Conservation (phyloP, 2,888 invertebrate genomes). For the Harmothoe impar region DNA sequence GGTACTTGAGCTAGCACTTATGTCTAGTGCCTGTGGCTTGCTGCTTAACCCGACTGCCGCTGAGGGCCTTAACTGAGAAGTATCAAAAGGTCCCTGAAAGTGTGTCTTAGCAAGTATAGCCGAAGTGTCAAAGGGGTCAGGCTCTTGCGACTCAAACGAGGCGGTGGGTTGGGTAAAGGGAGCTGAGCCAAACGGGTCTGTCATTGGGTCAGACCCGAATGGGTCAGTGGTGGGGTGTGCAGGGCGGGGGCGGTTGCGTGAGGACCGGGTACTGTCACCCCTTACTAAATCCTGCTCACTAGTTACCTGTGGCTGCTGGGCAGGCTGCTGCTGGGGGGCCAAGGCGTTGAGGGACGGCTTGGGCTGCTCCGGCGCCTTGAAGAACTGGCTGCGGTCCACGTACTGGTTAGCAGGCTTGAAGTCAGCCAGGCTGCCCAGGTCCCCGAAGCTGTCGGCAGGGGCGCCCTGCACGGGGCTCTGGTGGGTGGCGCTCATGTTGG, state of each 20-base stretch:
- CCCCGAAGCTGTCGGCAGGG: not conserved
- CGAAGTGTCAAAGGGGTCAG: conserved; percentile 63
- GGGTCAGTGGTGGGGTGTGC: conserved; percentile 37
- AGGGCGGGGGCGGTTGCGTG: conserved; percentile 18
- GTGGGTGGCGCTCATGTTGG: not conserved
- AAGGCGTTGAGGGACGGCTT: not conserved
- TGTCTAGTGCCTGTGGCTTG: conserved; percentile 42
- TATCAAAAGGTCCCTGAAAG: conserved; percentile 62
- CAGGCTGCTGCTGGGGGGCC: not conserved
- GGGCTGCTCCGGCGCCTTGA: not conserved
- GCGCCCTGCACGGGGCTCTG: not conserved
- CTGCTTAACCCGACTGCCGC: conserved; percentile 9
- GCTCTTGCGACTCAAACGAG: conserved; percentile 58
- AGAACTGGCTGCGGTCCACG: conserved; percentile 49
- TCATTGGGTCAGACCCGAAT: conserved; percentile 53
- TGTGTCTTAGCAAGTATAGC: conserved; percentile 45
- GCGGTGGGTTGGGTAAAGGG: conserved; percentile 56
- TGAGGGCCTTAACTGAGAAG: conserved; percentile 59
- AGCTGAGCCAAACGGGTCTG: conserved; percentile 58
- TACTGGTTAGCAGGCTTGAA: conserved; percentile 38
- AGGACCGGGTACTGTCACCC: not conserved
- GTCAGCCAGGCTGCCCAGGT: conserved; percentile 24
- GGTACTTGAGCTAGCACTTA: conserved; percentile 62
- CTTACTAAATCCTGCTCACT: not conserved
- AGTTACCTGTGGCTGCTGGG: not conserved